Conservation (phyloP, 1,140 invertebrate genomes). For the Nasonia longicornis region DNA sequence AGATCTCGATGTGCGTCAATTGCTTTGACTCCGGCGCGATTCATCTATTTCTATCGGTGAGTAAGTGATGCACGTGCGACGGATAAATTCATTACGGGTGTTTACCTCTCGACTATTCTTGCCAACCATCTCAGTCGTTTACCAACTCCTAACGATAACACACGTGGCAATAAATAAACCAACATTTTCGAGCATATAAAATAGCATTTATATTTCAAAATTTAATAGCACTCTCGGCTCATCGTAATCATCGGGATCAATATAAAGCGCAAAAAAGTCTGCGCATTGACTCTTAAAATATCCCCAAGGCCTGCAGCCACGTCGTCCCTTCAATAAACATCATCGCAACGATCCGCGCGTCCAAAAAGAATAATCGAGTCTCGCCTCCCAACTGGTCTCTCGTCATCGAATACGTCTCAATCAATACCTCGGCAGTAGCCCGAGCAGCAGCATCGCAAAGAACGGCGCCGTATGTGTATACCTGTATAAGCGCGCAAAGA, state of each 20-base stretch:
- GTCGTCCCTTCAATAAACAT: constrained; percentile 30
- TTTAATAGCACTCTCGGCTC: not conserved
- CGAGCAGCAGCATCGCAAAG: constrained; percentile 8
- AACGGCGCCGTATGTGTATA: constrained; percentile 10
- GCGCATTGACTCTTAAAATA: not conserved
- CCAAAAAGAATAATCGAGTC: not conserved
- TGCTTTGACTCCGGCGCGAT: not conserved
- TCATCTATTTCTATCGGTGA: too few species aligned
- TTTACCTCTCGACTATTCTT: too few species aligned
- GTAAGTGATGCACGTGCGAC: too few species aligned
- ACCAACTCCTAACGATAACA: too few species aligned
- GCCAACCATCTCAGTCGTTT: too few species aligned
- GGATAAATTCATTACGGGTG: too few species aligned
- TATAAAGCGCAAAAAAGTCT: not conserved
- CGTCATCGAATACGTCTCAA: constrained; percentile 60
- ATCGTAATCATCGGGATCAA: not conserved
- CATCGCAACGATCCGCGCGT: constrained; percentile 15
- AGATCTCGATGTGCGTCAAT: not conserved
- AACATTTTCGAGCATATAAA: not conserved
- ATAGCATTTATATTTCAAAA: not conserved
- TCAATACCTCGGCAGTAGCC: constrained; percentile 45
- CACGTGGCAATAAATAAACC: too few species aligned
- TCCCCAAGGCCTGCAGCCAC: not conserved
- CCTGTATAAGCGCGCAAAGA: not conserved
- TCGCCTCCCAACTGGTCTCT: not conserved